Conservation (phyloP, 2,113 vertebrate species). For the Lophotis ruficrista region DNA sequence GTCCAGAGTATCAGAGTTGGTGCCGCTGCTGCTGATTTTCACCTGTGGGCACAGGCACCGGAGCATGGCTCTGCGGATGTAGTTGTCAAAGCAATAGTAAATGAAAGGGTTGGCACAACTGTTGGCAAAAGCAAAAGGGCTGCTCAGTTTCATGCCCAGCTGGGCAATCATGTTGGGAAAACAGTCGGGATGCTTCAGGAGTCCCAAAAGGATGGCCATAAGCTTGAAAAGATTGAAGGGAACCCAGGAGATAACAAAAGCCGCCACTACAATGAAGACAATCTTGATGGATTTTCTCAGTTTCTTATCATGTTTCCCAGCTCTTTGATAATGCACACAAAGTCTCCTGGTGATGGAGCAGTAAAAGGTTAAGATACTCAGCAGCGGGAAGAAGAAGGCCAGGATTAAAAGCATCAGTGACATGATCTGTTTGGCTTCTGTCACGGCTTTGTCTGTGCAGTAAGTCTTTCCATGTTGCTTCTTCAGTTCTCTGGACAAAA, state of each 20-base stretch:
- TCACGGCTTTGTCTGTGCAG: conserved; percentile 54
- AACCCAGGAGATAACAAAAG: conserved; percentile 79
- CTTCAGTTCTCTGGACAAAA: conserved; percentile 70
- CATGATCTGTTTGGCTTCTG: background rate
- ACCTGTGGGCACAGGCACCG: conserved; percentile 57
- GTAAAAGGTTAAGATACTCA: conserved; percentile 77
- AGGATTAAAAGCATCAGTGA: conserved; percentile 66
- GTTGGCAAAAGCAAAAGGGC: conserved; percentile 79
- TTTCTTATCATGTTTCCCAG: conserved; percentile 73
- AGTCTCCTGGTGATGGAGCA: conserved; percentile 76
- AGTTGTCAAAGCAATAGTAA: conserved; percentile 76
- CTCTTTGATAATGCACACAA: conserved; percentile 69
- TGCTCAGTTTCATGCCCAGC: conserved; percentile 70
- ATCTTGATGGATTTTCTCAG: conserved; percentile 79
- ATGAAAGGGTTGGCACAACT: conserved; percentile 81
- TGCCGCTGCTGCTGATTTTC: conserved; percentile 42
- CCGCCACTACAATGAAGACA: conserved; percentile 69
- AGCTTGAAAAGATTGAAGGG: conserved; percentile 80
- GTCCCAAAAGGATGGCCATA: conserved; percentile 49
- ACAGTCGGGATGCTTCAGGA: conserved; percentile 43
- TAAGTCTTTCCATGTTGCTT: conserved; percentile 50
- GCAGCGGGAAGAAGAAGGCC: conserved; percentile 76
- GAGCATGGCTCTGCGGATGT: conserved; percentile 65
- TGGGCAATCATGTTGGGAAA: background rate
- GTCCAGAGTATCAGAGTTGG: conserved; percentile 64